Evolutionary conservation across 1,140 invertebrate genomes (phyloP).

Genomic region (Penaeus vannamei): DNA sequence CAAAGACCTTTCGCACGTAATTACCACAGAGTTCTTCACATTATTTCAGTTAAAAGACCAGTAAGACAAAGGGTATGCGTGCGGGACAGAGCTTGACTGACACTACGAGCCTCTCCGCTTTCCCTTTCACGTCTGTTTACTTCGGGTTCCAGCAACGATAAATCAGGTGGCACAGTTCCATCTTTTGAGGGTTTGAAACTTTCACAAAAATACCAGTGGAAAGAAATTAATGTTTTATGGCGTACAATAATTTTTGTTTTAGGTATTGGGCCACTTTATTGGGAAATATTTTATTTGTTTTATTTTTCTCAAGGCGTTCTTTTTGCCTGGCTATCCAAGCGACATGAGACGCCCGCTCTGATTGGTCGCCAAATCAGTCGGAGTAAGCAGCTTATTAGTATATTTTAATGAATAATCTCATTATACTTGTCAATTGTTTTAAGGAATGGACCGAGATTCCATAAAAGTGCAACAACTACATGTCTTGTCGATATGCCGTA

Average conservation of each 20-base stretch:
- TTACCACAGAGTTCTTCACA: background rate
- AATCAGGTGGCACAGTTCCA: background rate
- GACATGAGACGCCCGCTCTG: background rate
- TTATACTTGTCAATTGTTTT: background rate
- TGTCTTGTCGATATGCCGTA: background rate
- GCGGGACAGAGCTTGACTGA: background rate
- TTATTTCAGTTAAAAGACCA: background rate
- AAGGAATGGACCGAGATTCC: no score
- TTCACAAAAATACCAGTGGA: no score
- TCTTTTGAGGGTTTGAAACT: background rate
- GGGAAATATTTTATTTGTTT: conserved; percentile 7
- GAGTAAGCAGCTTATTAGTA: conserved; percentile 44
- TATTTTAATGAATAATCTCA: conserved; percentile 6
- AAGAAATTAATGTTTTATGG: no score
- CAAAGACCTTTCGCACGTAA: no score
- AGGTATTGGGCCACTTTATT: background rate
- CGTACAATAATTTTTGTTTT: background rate
- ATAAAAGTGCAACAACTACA: background rate
- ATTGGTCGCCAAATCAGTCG: conserved; percentile 21
- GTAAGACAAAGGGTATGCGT: background rate
- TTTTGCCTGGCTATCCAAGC: background rate
- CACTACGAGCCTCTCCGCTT: conserved; percentile 24
- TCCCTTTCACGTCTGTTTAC: conserved; percentile 56
- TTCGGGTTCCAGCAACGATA: conserved; percentile 44
- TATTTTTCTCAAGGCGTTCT: conserved; percentile 11